phyloP scores from a whole-genome alignment of 2,113 vertebrate genomes.

The Ceuthmochares aereus region DNA sequence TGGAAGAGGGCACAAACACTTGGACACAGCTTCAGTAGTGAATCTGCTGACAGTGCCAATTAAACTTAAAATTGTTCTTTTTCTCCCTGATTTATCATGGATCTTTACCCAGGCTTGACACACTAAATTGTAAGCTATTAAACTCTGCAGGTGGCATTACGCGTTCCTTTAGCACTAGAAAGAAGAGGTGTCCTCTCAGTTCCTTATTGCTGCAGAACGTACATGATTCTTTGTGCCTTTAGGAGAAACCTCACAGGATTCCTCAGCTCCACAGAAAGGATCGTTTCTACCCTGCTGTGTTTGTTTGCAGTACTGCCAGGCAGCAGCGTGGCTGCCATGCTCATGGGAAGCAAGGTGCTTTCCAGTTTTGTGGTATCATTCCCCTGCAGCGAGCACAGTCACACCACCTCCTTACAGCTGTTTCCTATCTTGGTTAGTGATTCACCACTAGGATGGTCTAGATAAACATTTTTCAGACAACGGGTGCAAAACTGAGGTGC shows the following conservation, averaged over 20 bases:
- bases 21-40: not conserved
- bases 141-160: not conserved
- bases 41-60: not conserved
- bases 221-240: not conserved
- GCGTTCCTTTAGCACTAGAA: not conserved
- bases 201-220: not conserved
- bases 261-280: not conserved
- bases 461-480: not conserved
- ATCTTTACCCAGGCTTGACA: not conserved
- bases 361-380: not conserved
- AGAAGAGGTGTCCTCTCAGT: not conserved
- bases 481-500: not conserved
- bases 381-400: not conserved
- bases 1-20: not conserved
- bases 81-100: not conserved
- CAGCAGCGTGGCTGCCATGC: not conserved
- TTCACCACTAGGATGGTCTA: not conserved
- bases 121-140: not conserved
- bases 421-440: not conserved
- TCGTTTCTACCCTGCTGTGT: accelerated
- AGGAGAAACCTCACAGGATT: not conserved
- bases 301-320: not conserved
- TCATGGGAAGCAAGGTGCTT: not conserved
- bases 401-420: not conserved
- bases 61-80: not conserved